These are phyloP conservation scores for Aphodius granarius DNA, from an alignment of 2,888 invertebrate species.

Conservation along the genomic window DNA sequence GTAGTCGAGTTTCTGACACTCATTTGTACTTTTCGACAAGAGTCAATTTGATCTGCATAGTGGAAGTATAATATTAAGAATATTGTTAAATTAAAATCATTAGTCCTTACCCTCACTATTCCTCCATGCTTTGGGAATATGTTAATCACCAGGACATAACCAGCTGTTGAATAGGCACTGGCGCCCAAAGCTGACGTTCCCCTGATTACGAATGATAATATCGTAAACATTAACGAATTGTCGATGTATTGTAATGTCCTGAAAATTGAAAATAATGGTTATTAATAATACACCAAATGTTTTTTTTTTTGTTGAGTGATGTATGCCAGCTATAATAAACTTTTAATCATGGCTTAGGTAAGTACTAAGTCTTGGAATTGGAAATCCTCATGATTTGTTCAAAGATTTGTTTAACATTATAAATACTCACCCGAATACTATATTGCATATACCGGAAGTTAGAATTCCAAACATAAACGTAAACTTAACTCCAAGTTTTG, in stretches of 20 bases:
- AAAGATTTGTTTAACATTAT: too few species aligned
- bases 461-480: conserved; percentile 72
- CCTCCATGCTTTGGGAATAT: conserved; percentile 76
- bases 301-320: too few species aligned
- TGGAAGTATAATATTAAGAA: not conserved
- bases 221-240: conserved; percentile 64
- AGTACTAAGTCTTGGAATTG: too few species aligned
- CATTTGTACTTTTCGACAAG: too few species aligned
- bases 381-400: too few species aligned
- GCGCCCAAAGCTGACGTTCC: conserved; percentile 76
- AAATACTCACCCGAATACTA: conserved; percentile 72
- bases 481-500: conserved; percentile 71
- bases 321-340: too few species aligned
- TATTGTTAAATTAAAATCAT: not conserved
- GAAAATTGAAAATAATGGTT: conserved; percentile 38
- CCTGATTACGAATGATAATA: conserved; percentile 70
- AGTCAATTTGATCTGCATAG: too few species aligned
- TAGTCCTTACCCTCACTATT: conserved; percentile 64
- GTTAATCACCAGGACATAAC: conserved; percentile 77
- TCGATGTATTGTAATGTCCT: conserved; percentile 68
- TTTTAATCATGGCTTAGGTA: too few species aligned
- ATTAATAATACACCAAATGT: not conserved
- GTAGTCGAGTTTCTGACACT: too few species aligned
- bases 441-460: conserved; percentile 71
- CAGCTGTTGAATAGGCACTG: conserved; percentile 78